Evolutionary conservation across 37 sponge, comb jelly and placozoan genomes (phyloP).

Genomic region (Petrosia ficiformis): DNA sequence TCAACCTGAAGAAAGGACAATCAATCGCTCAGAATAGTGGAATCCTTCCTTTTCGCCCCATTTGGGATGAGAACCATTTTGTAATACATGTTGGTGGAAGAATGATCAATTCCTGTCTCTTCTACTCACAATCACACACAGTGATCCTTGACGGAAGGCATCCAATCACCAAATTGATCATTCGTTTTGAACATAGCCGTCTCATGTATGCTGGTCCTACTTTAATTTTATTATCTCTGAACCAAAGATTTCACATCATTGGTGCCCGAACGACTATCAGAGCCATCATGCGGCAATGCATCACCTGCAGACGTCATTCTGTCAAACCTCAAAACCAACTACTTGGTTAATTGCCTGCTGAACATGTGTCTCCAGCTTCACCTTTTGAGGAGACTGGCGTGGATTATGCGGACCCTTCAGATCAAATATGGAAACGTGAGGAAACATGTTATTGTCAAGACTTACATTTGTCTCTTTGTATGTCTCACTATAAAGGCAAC

Average conservation of each 20-base stretch:
- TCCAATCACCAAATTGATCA: not conserved
- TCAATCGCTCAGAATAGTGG: constrained; percentile 29
- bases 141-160: constrained; percentile 43
- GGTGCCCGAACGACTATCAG: constrained; percentile 17
- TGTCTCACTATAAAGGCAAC: constrained; percentile 20
- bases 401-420: constrained; percentile 15
- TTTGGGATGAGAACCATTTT: constrained; percentile 19
- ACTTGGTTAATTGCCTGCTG: constrained; percentile 12
- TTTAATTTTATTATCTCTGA: constrained; percentile 19
- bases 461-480: constrained; percentile 17
- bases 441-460: constrained; percentile 9
- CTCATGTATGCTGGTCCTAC: constrained; percentile 44
- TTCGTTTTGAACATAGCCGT: not conserved
- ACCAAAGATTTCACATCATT: constrained; percentile 18
- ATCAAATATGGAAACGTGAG: constrained; percentile 32
- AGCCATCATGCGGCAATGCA: constrained; percentile 27
- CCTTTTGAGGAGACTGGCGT: constrained; percentile 30
- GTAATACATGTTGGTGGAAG: constrained; percentile 47
- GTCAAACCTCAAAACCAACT: not conserved
- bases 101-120: constrained; percentile 20
- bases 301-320: constrained; percentile 14
- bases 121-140: constrained; percentile 24
- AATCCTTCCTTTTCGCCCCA: constrained; percentile 26
- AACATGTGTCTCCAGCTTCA: constrained; percentile 25
- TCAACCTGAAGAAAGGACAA: not conserved